phyloP scores from a whole-genome alignment of 2,113 vertebrate species.

The Lathamus discolor region DNA sequence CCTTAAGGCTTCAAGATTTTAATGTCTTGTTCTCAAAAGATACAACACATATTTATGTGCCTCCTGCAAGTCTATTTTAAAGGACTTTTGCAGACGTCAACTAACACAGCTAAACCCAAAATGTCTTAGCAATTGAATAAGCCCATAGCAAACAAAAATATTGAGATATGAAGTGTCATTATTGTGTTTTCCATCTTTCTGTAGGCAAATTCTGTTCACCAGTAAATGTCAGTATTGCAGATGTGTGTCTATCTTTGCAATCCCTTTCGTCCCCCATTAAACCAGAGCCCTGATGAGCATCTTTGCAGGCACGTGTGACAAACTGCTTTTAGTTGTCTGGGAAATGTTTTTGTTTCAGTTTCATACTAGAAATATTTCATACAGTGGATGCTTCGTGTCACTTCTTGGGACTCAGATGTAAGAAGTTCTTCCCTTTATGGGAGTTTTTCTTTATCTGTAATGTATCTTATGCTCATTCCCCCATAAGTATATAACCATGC shows the following conservation, averaged over 20 bases:
- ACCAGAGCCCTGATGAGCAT: background rate
- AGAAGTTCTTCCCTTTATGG: background rate
- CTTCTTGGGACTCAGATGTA: background rate
- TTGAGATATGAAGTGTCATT: background rate
- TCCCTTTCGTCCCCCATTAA: conserved; percentile 4
- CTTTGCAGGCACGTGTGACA: background rate
- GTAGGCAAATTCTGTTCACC: background rate
- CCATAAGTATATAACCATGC: background rate
- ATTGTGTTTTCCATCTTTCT: background rate
- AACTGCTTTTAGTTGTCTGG: background rate
- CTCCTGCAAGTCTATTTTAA: background rate
- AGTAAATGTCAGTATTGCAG: conserved; percentile 25
- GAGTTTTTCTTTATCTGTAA: background rate
- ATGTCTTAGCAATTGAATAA: background rate
- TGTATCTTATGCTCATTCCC: background rate
- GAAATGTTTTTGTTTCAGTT: background rate
- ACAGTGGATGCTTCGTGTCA: background rate
- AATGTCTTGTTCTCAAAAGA: background rate
- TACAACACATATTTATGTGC: background rate
- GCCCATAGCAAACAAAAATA: background rate
- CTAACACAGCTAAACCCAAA: background rate
- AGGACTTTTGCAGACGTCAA: background rate
- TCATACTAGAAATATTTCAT: background rate
- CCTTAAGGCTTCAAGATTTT: background rate
- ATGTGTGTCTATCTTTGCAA: background rate